Evolutionary conservation across 2,797 vertebrate species (phyloP).

Genomic region (Sebastes hubbsi): DNA sequence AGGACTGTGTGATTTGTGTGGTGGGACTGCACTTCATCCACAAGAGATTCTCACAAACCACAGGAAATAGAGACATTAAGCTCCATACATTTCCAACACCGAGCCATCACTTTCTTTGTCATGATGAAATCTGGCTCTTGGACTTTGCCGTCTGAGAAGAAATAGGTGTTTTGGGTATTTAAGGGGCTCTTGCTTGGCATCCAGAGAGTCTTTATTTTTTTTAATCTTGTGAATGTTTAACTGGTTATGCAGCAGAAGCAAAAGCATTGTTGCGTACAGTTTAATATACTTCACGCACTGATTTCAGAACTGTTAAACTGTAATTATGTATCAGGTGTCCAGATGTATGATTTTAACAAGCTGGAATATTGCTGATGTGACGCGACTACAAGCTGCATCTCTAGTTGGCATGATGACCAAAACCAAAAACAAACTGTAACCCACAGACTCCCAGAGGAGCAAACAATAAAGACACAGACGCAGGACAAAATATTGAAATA

Average conservation of each 20-base stretch:
- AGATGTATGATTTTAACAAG: not conserved
- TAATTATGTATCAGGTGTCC: not conserved
- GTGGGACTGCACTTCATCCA: not conserved
- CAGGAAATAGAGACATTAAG: not conserved
- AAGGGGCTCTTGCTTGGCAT: not conserved
- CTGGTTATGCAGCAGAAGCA: not conserved
- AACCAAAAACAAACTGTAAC: not conserved
- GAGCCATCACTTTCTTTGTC: not conserved
- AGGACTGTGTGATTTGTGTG: conserved; percentile 1
- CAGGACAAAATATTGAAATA: not conserved
- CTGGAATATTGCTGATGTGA: not conserved
- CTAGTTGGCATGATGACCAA: not conserved
- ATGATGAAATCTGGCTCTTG: not conserved
- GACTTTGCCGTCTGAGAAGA: not conserved
- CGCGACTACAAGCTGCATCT: not conserved
- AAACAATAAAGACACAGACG: not conserved
- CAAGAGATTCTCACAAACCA: not conserved
- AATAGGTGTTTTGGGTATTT: not conserved
- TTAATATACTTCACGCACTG: not conserved
- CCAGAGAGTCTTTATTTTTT: not conserved
- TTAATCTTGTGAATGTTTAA: not conserved
- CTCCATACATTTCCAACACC: not conserved
- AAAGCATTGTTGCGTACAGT: not conserved
- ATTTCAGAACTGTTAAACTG: not conserved
- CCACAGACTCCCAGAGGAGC: not conserved